Percentiles rank a stretch among this genome's conserved stretches.
Evolutionary conservation across 2,888 invertebrate genomes (phyloP).

Genomic region (Congeria kusceri): DNA sequence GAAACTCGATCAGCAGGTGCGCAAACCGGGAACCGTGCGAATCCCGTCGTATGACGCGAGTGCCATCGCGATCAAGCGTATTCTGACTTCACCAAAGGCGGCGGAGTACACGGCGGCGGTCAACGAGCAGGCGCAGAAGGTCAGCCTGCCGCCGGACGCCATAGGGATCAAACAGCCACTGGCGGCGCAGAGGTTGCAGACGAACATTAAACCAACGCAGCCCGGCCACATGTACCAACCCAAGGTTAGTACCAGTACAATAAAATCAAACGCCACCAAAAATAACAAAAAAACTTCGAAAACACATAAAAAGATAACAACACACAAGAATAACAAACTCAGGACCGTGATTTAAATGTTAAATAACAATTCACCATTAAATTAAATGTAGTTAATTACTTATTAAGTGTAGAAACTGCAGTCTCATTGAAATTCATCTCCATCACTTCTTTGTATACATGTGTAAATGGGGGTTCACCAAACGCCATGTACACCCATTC

Average conservation of each 20-base stretch:
- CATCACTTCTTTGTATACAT: too few relatives aligned
- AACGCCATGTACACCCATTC: too few relatives aligned
- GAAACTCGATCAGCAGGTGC: slow-evolving; percentile 68
- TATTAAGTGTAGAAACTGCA: too few relatives aligned
- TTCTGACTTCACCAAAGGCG: slow-evolving; percentile 76
- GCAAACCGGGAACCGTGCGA: slow-evolving; percentile 68
- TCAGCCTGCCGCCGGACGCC: slow-evolving; percentile 91
- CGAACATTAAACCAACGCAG: slow-evolving; percentile 72
- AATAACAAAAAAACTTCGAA: too few relatives aligned
- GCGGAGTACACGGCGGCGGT: slow-evolving; percentile 61
- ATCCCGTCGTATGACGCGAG: slow-evolving; percentile 86
- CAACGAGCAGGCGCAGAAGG: slow-evolving; percentile 63
- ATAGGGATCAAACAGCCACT: slow-evolving; percentile 88
- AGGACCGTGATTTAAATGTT: too few relatives aligned
- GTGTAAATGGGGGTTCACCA: too few relatives aligned
- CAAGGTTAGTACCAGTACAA: slow-evolving; percentile 76
- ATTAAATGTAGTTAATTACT: too few relatives aligned
- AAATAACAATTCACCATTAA: too few relatives aligned
- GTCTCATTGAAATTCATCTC: too few relatives aligned
- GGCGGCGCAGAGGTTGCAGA: slow-evolving; percentile 81
- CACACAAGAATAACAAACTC: too few relatives aligned
- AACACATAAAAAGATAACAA: too few relatives aligned
- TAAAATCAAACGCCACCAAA: too few relatives aligned
- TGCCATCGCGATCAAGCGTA: slow-evolving; percentile 87
- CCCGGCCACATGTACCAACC: slow-evolving; percentile 83